Base-by-base conservation (phyloP, 2,113 vertebrate species). In the Oryzias melastigma region DNA sequence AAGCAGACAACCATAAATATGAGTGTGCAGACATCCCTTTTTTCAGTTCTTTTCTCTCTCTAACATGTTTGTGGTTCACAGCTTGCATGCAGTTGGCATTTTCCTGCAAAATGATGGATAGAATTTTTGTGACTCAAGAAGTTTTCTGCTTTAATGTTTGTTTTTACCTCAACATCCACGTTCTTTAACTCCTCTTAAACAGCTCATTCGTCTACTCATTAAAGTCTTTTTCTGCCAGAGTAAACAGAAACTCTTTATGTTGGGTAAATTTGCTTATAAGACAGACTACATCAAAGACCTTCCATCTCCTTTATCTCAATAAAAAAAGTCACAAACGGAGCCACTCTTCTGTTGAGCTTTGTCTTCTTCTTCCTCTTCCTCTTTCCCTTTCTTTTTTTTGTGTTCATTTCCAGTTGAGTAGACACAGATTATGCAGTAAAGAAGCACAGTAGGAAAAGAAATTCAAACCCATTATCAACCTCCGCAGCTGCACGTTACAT, bases 1-100 rank as follows among this genome's bases (percentile, higher is more conserved):
- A 7, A 67, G 52, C 56, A 74, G 65, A 75, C 49, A 46, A 62
- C 53, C 27, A 75, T 63, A 61, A 71, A 73, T 16, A 64, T 62
- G 61, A n/a, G 4, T 51, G n/a, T 61, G 24, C 58, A 53, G 46
- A 55, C 19, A 40, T 70, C 49, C 35, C 27, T 17, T 49, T 24
- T 24, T 24, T 17, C 50, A 47, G 29, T 35, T 35, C 35, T 35
- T 12, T 35, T 35, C 12, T 14, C n/a, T n/a, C 50, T 25, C 52
- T 22, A 62, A 57, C 51, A 71, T 53, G 46, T 19, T 16, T 40
- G 44, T 45, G 35, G 17, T 19, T 16, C 25, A 49, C 49, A 40
- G 17, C 22, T 65, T 58, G 50, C 66, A 51, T 65, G 58, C 65
- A 64, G 53, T 41, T 55, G 53, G 25, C 46, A 19, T 16, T 54